Evolutionary conservation across 1,140 invertebrate genomes (phyloP).

Genomic region (Schlechtendalia chinensis): DNA sequence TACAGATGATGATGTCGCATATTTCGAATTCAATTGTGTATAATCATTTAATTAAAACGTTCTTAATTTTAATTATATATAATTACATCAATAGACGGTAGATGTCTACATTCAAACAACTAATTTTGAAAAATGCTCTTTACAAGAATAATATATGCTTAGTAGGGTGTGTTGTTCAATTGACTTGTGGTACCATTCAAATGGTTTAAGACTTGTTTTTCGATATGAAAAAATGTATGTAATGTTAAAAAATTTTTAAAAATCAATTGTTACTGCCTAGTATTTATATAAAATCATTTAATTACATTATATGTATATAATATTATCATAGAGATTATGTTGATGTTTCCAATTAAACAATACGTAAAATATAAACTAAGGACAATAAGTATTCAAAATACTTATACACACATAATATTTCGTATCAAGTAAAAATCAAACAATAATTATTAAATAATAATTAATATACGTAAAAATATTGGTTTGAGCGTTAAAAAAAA

Average conservation of each 20-base stretch:
- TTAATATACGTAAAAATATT: constrained; percentile 47
- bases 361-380: constrained; percentile 16
- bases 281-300: constrained; percentile 19
- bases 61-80: constrained; percentile 28
- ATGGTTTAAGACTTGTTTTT: neutral
- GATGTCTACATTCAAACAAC: constrained; percentile 30
- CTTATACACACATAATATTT: constrained; percentile 31
- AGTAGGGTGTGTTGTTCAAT: neutral
- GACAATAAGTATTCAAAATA: constrained; percentile 35
- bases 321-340: neutral
- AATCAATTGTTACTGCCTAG: constrained; percentile 1
- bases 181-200: neutral
- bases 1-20: constrained; percentile 8
- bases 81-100: constrained; percentile 17
- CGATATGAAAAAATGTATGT: neutral
- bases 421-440: constrained; percentile 29
- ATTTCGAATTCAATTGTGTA: neutral
- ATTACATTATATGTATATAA: constrained; percentile 2
- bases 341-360: constrained; percentile 3
- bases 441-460: constrained; percentile 35
- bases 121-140: constrained; percentile 48
- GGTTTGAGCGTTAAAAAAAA: constrained; percentile 40
- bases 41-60: neutral
- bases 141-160: neutral
- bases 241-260: too few relatives aligned